Evolutionary conservation across 2,797 vertebrate genomes (phyloP).

Genomic region (Phataginus tricuspis): DNA sequence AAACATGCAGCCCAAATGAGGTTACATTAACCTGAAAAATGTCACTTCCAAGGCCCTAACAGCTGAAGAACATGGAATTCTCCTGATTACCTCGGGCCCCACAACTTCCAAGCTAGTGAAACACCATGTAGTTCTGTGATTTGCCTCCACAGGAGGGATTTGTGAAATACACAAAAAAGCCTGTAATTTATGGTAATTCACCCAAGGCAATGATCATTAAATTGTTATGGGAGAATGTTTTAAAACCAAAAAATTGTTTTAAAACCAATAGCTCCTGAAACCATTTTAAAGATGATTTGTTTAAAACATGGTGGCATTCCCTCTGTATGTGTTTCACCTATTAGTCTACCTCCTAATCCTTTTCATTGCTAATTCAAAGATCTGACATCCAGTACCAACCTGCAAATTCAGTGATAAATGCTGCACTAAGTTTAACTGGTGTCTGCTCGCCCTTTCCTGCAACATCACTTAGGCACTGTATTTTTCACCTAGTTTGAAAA

Average conservation of each 20-base stretch:
- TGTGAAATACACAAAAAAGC: slow-evolving; percentile 54
- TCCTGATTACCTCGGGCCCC: neutral
- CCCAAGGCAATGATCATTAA: neutral
- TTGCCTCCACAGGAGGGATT: slow-evolving; percentile 32
- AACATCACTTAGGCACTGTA: neutral
- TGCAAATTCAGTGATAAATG: neutral
- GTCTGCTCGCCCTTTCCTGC: neutral
- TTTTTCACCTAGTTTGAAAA: neutral
- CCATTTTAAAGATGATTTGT: neutral
- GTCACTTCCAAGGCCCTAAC: slow-evolving; percentile 41
- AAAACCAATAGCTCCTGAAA: slow-evolving; percentile 16
- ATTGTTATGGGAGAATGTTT: neutral
- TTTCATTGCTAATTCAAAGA: neutral
- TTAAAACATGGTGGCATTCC: neutral
- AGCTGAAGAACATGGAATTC: slow-evolving; percentile 44
- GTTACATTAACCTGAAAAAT: slow-evolving; percentile 31
- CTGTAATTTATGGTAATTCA: neutral
- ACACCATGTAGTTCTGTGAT: neutral
- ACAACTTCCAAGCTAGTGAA: neutral
- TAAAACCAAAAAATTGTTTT: slow-evolving; percentile 17
- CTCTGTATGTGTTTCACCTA: neutral
- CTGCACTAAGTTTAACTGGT: neutral
- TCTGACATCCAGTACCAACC: neutral
- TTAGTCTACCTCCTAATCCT: neutral
- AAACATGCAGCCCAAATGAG: neutral